phyloP scores from a whole-genome alignment of 2,113 vertebrate genomes.

The Pomatostomus ruficeps region DNA sequence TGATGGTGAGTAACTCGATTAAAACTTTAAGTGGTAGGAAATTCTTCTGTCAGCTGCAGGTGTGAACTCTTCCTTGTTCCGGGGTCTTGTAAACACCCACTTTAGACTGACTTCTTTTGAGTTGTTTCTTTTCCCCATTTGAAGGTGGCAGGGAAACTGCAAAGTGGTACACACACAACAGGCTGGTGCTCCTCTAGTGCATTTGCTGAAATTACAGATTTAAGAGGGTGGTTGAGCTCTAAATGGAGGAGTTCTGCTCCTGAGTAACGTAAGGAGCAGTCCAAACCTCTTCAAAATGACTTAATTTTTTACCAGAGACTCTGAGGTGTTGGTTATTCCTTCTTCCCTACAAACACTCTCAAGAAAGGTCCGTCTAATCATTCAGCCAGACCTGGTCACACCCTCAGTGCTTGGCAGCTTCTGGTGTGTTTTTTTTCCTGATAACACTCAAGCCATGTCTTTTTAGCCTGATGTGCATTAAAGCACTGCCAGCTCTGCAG shows the following conservation, averaged over 20 bases:
- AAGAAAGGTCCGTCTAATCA: neutral
- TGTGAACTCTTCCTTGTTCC: neutral
- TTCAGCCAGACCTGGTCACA: slow-evolving; percentile 27
- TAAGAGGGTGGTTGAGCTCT: neutral
- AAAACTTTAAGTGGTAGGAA: neutral
- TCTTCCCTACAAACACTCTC: neutral
- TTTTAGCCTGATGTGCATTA: neutral
- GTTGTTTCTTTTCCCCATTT: neutral
- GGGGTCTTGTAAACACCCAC: neutral
- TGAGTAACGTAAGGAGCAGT: neutral
- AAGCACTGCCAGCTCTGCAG: neutral
- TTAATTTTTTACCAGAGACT: neutral
- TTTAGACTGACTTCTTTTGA: neutral
- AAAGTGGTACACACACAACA: neutral
- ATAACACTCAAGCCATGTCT: neutral
- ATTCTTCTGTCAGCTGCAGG: neutral
- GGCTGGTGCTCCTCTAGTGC: accelerated
- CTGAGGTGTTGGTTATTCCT: neutral
- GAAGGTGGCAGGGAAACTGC: neutral
- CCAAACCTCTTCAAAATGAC: neutral
- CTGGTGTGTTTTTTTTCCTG: slow-evolving; percentile 7
- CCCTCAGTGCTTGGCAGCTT: neutral
- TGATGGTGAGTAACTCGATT: neutral
- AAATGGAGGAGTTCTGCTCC: neutral
- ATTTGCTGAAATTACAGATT: neutral